Conservation (phyloP, 37 sponge, comb jelly and placozoan species). For the Lycopodina hypogea region DNA sequence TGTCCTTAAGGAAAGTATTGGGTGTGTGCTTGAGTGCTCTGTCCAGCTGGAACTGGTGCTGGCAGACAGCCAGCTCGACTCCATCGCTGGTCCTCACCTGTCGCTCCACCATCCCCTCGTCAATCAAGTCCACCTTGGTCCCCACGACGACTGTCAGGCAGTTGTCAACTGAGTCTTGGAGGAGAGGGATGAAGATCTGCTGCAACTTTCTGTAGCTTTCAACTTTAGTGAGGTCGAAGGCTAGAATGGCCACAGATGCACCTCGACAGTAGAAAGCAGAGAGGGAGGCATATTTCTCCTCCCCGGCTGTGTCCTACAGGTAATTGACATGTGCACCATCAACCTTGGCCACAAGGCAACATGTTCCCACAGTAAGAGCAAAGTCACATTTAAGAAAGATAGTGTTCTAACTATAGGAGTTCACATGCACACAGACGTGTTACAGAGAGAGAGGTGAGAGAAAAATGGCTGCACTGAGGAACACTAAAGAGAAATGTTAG, state of each 20-base stretch:
- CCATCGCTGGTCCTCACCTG: slow-evolving; percentile 45
- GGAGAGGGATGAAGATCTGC: slow-evolving; percentile 65
- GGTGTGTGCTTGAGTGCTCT: slow-evolving; percentile 36
- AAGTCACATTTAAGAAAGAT: not conserved
- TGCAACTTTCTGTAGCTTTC: slow-evolving; percentile 45
- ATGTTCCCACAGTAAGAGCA: not conserved
- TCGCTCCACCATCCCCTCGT: slow-evolving; percentile 1
- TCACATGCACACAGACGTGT: too few relatives aligned
- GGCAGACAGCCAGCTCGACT: slow-evolving; percentile 34
- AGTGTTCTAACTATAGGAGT: too few relatives aligned
- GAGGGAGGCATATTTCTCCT: slow-evolving; percentile 81
- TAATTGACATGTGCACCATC: not conserved
- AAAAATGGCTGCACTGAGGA: too few relatives aligned
- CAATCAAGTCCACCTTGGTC: slow-evolving; percentile 67
- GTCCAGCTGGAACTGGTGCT: slow-evolving; percentile 52
- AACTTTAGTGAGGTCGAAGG: slow-evolving; percentile 72
- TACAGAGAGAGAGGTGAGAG: too few relatives aligned
- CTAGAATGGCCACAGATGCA: slow-evolving; percentile 83
- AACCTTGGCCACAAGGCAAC: not conserved
- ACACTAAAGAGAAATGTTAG: too few relatives aligned
- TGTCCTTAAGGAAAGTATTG: slow-evolving; percentile 30
- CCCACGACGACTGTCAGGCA: slow-evolving; percentile 82
- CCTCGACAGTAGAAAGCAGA: slow-evolving; percentile 85
- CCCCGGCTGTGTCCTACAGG: slow-evolving; percentile 88
- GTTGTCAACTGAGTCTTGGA: slow-evolving; percentile 58